A percentile compares a stretch with the other conserved stretches of the same genome.
Conservation (phyloP, 2,113 vertebrate genomes). For the Choloepus hoffmanni region DNA sequence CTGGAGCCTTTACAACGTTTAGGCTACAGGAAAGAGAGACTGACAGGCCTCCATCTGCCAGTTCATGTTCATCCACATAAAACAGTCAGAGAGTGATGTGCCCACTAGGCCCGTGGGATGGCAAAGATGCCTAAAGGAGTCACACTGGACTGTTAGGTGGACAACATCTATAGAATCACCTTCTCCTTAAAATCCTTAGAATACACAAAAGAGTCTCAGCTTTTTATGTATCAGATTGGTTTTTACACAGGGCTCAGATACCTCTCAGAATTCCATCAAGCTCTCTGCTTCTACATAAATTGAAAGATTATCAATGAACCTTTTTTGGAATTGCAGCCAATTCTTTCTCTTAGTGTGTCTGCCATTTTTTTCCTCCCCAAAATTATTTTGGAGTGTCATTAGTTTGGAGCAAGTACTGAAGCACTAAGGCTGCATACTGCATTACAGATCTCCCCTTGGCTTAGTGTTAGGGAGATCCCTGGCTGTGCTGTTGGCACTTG, state of each 20-base stretch:
- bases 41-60: not conserved
- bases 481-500: not conserved
- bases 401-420: conserved; percentile 9
- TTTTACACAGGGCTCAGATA: not conserved
- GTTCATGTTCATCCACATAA: not conserved
- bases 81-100: not conserved
- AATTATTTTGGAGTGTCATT: not conserved
- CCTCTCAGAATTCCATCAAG: conserved; percentile 49
- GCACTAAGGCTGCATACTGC: not conserved
- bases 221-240: conserved; percentile 15
- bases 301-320: not conserved
- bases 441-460: not conserved
- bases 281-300: conserved; percentile 13
- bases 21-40: conserved; percentile 58
- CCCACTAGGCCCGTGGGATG: not conserved
- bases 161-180: not conserved
- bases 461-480: not conserved
- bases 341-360: not conserved
- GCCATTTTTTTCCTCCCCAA: not conserved
- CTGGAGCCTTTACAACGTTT: conserved; percentile 56
- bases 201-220: not conserved
- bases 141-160: not conserved
- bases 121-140: not conserved
- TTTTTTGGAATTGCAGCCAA: conserved; percentile 1
- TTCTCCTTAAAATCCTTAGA: conserved; percentile 31